Evolutionary conservation across 2,888 invertebrate genomes (phyloP), one percentile per base, ranked within the genome.

Genomic region (Synanthedon formicaeformis): DNA sequence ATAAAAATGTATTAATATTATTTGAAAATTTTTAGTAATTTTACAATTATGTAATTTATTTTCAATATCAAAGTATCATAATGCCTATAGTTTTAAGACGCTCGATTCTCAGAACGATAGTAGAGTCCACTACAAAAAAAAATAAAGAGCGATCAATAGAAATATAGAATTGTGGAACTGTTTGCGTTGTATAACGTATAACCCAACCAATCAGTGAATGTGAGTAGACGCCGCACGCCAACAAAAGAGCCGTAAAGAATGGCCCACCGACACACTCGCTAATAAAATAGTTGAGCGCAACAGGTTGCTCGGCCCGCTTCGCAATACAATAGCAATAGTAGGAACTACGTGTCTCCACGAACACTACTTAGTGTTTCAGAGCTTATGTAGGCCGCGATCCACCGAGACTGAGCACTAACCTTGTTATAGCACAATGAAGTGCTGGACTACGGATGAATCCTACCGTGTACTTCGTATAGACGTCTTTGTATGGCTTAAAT

Each of bases 261-360:
- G 81, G 83, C 67, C 77, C 81, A 75, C 78, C 82, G 70, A 81
- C 83, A 81, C 76, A 80, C 78, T 75, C 75, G 73, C 82, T 85
- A 86, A 85, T 85, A 86, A 86, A 86, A 86, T 86, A 86, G 86
- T 84, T 83, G 73, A 66, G 68, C 60, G 86, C 86, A 86, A 86
- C 86, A 86, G 86, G 85, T 86, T 73, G 75, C 61, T 54, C 60
- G 60, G 72, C 77, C 67, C 75, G 73, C 64, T 66, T 68, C 65
- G 63, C 76, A 73, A 73, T 73, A 81, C 84, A 81, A 82, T 80
- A 68, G 71, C 69, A 72, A 72, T 72, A 71, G 70, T 67, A 65
- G 68, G 66, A 66, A 69, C 73, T 70, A 69, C 60, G 62, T 67
- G 69, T 69, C 69, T 69, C 67, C 73, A 64, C 65, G 64, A 71